Conservation (phyloP, 2,888 invertebrate species). For the Orthonevra nobilis region DNA sequence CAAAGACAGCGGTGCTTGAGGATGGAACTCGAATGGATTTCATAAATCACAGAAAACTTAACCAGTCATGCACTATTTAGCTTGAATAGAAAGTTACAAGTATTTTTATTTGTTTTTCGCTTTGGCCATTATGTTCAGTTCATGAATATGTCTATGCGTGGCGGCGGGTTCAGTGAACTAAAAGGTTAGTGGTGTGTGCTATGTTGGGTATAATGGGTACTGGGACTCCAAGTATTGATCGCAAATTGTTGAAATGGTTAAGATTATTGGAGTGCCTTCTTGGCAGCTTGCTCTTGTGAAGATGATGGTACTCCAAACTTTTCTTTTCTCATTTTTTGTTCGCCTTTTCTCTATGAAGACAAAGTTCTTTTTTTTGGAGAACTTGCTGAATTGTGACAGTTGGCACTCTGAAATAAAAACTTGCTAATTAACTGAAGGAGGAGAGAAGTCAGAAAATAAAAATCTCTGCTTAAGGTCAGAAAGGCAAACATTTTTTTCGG, state of each 20-base stretch:
- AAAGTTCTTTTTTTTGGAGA: too few species aligned
- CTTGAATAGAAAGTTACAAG: slow-evolving; percentile 59
- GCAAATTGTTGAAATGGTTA: too few species aligned
- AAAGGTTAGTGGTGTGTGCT: slow-evolving; percentile 52
- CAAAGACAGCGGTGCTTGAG: slow-evolving; percentile 8
- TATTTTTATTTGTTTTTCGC: slow-evolving; percentile 47
- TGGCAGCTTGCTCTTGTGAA: not conserved
- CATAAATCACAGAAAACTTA: slow-evolving; percentile 28
- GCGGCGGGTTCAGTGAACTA: slow-evolving; percentile 52
- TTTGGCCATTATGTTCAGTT: slow-evolving; percentile 40
- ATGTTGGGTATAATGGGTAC: too few species aligned
- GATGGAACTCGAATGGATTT: slow-evolving; percentile 28
- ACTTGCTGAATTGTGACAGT: too few species aligned
- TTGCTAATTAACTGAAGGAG: too few species aligned
- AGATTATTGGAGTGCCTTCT: too few species aligned
- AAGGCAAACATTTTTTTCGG: too few species aligned
- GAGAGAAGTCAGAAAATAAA: too few species aligned
- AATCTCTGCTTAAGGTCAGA: too few species aligned
- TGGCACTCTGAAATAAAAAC: too few species aligned
- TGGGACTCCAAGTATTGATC: too few species aligned
- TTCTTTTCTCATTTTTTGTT: not conserved
- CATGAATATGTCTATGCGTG: slow-evolving; percentile 51
- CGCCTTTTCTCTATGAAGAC: not conserved
- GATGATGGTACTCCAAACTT: not conserved
- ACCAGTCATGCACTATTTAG: slow-evolving; percentile 61